Base-by-base conservation (phyloP, 1,140 invertebrate genomes). In the Aphelenchoides fujianensis region DNA sequence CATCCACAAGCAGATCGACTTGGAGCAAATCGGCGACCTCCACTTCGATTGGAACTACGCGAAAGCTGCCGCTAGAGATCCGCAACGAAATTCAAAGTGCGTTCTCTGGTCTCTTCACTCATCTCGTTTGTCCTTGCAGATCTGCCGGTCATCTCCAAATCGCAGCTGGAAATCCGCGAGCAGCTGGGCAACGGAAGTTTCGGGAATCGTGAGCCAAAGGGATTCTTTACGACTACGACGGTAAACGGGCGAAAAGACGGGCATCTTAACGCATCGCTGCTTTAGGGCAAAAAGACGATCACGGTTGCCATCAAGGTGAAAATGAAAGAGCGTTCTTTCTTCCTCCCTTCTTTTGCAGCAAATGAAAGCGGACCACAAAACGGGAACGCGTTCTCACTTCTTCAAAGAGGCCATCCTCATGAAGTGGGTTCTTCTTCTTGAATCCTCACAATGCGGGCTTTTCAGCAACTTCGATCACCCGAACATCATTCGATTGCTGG, bases 171-270 rank as follows among this genome's bases (percentile, higher is more conserved):
- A 41, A 54, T 72, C 36, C 36, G 19, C 7, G 63, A 66, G 84
- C 93, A 94, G 81, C 86, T 97, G 41, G 95, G 94, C 0, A 93
- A 91, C 72, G 95, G 95, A 0, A 93, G 93, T n/a, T 97, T 97
- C 84, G 95, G n/a, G 94, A 1, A 93, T 96, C 86, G 95, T 97
- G 1, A 95, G 91, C 83, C 92, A 95, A 87, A 95, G 94, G n/a
- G n/a, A n/a, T n/a, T n/a, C n/a, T n/a, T 16, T 72, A 12, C 32
- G 71, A 0, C 53, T 82, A 7, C 84, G 84, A 59, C 82, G 78
- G 52, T 82, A 85, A 72, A 2, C 31, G 23, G n/a, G 81, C 85
- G 16, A 30, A 61, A 91, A 30, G 83, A 82, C n/a, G n/a, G n/a
- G n/a, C n/a, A n/a, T n/a, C n/a, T n/a, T n/a, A n/a, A n/a, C n/a